Percentiles rank a stretch among this genome's conserved stretches.
These are phyloP conservation scores for Amazona vittata DNA, from an alignment of 2,113 vertebrate species.

Conservation along the genomic window DNA sequence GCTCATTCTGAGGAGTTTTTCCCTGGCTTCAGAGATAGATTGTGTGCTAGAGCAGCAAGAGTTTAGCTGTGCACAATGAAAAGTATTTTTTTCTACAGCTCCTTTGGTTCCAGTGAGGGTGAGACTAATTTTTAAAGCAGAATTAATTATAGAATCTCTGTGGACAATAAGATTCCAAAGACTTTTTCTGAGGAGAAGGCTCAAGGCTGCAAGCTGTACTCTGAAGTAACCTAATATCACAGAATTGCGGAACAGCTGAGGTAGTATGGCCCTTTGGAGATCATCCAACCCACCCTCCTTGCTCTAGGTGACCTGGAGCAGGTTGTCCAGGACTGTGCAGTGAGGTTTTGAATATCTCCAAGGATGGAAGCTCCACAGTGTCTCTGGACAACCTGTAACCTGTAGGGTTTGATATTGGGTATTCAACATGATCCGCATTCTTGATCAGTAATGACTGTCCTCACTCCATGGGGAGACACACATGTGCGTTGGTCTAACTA, in stretches of 20 bases:
- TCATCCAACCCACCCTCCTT: background rate
- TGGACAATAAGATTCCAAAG: background rate
- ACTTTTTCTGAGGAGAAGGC: background rate
- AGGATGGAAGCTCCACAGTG: background rate
- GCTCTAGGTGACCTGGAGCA: background rate
- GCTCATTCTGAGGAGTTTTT: background rate
- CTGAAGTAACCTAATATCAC: background rate
- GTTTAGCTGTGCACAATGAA: background rate
- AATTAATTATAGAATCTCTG: background rate
- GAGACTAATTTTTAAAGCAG: background rate
- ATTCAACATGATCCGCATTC: background rate
- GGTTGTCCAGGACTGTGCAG: background rate
- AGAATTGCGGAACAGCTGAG: background rate
- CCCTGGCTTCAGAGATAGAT: background rate
- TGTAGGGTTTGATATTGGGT: background rate
- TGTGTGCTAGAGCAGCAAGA: background rate
- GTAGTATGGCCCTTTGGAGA: background rate
- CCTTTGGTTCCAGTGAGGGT: background rate
- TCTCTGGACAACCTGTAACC: background rate
- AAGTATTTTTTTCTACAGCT: background rate
- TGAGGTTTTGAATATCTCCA: background rate
- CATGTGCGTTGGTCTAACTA: background rate
- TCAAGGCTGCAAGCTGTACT: background rate
- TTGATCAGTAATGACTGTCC: background rate
- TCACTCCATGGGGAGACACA: background rate